Evolutionary conservation across 2,113 vertebrate species (phyloP), one percentile per base, ranked within the genome.

Genomic region (Entomyzon cyanotis): DNA sequence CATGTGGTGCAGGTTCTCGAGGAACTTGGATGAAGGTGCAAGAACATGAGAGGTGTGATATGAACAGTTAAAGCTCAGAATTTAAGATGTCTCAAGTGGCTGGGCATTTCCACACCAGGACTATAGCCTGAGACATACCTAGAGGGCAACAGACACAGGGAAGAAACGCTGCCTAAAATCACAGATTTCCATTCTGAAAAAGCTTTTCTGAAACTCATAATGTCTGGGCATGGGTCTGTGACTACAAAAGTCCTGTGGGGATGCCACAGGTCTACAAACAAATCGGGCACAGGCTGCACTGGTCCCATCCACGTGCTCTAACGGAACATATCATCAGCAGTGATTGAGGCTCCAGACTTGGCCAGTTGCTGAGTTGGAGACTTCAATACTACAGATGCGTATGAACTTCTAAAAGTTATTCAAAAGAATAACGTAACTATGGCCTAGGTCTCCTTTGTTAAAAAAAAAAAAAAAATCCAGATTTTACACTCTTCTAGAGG

Each of bases 301-400:
- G 21, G 11, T 56, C 21, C 42, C 24, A 59, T 39, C 25, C 33
- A 7, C 1, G 9, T 23, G 12, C 35, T 69, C n/a, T 30, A 28
- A 42, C 2, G 14, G 30, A 74, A 49, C 20, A 2, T 3, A 31
- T 1, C 23, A 33, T 3, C 44, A 50, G 7, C 1, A 0, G 49
- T 24, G 20, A 44, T 3, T 0, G 1, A 77, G 28, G 58, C 31
- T 75, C 64, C 50, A 73, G 47, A 20, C 15, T 37, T 47, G 14
- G 27, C 18, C 21, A 56, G 15, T 37, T 39, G 5, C 49, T 50
- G 41, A 47, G 15, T 28, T 44, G 7, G 16, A 27, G 85, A n/a
- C 50, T 70, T 52, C 6, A 3, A 53, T 49, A 44, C 4, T 41
- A 53, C 25, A 63, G 11, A 25, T 14, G 11, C 12, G 23, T 27